These are phyloP conservation scores for Podotricha telesiphe DNA, from an alignment of 2,888 invertebrate species.

Conservation along the genomic window DNA sequence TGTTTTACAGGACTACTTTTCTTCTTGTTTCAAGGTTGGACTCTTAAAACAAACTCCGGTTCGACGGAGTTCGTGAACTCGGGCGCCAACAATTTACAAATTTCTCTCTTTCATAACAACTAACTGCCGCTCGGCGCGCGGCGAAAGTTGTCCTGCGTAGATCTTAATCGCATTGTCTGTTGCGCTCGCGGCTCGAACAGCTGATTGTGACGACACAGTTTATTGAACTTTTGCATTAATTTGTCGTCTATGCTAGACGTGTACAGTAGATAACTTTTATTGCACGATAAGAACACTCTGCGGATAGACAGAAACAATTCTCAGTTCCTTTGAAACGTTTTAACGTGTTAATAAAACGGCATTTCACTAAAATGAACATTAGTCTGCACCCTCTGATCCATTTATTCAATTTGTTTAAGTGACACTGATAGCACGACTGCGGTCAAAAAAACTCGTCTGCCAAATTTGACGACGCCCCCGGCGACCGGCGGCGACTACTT, in stretches of 20 bases:
- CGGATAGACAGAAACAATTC: neutral
- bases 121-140: constrained; percentile 84
- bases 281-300: neutral
- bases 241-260: constrained; percentile 51
- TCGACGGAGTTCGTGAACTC: constrained; percentile 85
- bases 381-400: constrained; percentile 66
- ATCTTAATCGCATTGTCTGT: constrained; percentile 85
- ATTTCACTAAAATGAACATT: constrained; percentile 35
- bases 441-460: constrained; percentile 78
- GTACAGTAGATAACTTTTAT: constrained; percentile 7
- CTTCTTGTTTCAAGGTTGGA: constrained; percentile 85
- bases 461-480: constrained; percentile 68
- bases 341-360: constrained; percentile 34
- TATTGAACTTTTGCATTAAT: constrained; percentile 71
- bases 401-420: constrained; percentile 83
- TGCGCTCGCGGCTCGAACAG: constrained; percentile 81
- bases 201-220: constrained; percentile 79
- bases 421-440: constrained; percentile 79
- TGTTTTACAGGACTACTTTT: constrained; percentile 85
- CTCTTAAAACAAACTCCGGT: constrained; percentile 85
- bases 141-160: constrained; percentile 85
- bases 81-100: constrained; percentile 85
- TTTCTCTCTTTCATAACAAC: constrained; percentile 85
- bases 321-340: constrained; percentile 16
- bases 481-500: constrained; percentile 62